Evolutionary conservation across 2,113 vertebrate species (phyloP), one percentile per base, ranked within the genome.

Genomic region (Ciconia boyciana): DNA sequence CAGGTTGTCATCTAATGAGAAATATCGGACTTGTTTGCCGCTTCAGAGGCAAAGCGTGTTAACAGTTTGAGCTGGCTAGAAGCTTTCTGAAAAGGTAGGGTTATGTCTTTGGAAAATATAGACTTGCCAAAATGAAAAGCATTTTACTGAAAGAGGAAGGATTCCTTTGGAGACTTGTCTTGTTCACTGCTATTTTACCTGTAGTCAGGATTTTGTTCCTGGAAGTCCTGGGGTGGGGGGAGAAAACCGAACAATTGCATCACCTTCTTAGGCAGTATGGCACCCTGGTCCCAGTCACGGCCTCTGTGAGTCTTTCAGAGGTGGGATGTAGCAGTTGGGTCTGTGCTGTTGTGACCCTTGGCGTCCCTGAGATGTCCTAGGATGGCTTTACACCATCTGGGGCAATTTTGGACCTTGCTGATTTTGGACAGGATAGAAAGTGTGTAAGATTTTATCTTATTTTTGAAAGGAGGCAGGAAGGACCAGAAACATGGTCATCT

Each of bases 291-390:
- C 18, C 15, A n/a, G 21, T 36, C 28, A 15, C 3, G 36, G 15
- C 16, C 34, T 34, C 65, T 11, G 2, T 25, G 28, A 68, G 46
- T 32, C 41, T 54, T 55, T 88, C 28, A 32, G 34, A 65, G 79
- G 6, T n/a, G n/a, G 25, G 55, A 61, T 0, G 1, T 12, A n/a
- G 62, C 8, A 10, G n/a, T 32, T 76, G 26, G 8, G 9, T 80
- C n/a, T 55, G 15, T 68, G 64, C 31, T 41, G 14, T 82, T 82
- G 25, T 39, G 44, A 46, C 25, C 16, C 8, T 58, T 75, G 61
- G 49, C 41, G 32, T 60, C 20, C 24, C 7, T 39, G 46, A n/a
- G 57, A 31, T 46, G 14, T 44, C 69, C 20, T 1, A n/a, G 44
- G 41, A 32, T 51, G 32, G 20, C 16, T 49, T 71, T 85, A 62